Evolutionary conservation across 2,888 invertebrate genomes (phyloP).

Genomic region (Eretmocerus hayati): DNA sequence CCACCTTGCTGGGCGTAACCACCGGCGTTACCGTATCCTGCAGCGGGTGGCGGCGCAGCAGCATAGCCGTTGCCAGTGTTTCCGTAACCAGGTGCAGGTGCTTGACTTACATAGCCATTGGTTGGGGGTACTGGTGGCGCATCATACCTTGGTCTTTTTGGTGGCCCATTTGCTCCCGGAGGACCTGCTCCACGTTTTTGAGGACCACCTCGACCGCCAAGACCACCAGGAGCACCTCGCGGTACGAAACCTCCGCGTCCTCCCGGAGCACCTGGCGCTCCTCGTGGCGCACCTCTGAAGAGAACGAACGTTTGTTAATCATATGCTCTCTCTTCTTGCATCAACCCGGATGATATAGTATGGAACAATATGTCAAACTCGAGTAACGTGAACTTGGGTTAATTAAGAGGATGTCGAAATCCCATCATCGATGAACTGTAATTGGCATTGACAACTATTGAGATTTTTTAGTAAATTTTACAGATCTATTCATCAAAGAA

Average conservation of each 20-base stretch:
- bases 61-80: constrained; percentile 20
- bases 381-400: no score
- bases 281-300: constrained; percentile 15
- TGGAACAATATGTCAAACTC: no score
- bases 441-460: no score
- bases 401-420: no score
- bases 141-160: constrained; percentile 50
- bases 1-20: constrained; percentile 40
- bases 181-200: constrained; percentile 49
- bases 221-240: constrained; percentile 49
- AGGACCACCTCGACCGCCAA: constrained; percentile 45
- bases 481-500: no score
- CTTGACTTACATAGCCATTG: constrained; percentile 40
- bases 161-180: constrained; percentile 54
- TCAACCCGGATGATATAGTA: no score
- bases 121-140: constrained; percentile 39
- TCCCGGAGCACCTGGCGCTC: constrained; percentile 11
- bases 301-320: no score
- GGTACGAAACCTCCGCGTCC: constrained; percentile 44
- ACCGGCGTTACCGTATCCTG: constrained; percentile 37
- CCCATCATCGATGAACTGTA: no score
- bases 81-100: constrained; percentile 28
- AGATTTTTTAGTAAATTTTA: no score
- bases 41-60: constrained; percentile 18
- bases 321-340: no score